Base-by-base conservation (phyloP, 2,888 invertebrate genomes). In the Cheilosia vernalis region DNA sequence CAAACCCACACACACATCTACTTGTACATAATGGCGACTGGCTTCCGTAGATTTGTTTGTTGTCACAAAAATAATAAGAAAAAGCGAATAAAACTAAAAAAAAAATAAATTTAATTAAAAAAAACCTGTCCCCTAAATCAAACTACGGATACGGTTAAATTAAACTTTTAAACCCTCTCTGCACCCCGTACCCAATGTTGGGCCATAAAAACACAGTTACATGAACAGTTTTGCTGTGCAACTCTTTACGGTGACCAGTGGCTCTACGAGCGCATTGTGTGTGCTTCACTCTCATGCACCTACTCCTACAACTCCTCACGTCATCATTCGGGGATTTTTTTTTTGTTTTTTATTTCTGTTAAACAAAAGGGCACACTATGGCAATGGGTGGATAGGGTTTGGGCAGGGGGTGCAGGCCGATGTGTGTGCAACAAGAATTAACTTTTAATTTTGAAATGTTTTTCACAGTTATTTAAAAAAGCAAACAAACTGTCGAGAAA, bases 401-500 rank as follows among this genome's bases (percentile, higher is more conserved):
- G 33, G 33, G 9, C 27, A 10, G 33, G 33, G 47, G 19, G 37
- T 24, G 63, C 10, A 49, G 27, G 53, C 0, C 61, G 78, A 58
- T 69, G 56, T 79, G 72, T 58, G 64, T 72, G 78, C 70, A 79
- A 79, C 78, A 79, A 70, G 78, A 79, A 79, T 70, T 79, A 79
- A 79, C 78, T 79, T 79, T 79, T 79, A 79, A 79, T 79, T 79
- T 72, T 55, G 64, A 79, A 79, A 79, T 79, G 78, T 79, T 72
- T 79, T 79, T 79, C 78, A 72, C 78, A 79, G 78, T 79, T 79
- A 72, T 79, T 79, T 79, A 79, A 79, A 79, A 79, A 72, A 79
- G 58, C 70, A 64, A 64, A 79, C 64, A 72, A 72, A 72, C 70
- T 70, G 70, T 63, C 56, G 70, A n/a, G 67, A 69, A 53, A 67